A percentile compares a stretch with the other conserved stretches of the same genome.
These are phyloP conservation scores for Phyllotreta cruciferae DNA, from an alignment of 2,888 invertebrate genomes.

Conservation along the genomic window DNA sequence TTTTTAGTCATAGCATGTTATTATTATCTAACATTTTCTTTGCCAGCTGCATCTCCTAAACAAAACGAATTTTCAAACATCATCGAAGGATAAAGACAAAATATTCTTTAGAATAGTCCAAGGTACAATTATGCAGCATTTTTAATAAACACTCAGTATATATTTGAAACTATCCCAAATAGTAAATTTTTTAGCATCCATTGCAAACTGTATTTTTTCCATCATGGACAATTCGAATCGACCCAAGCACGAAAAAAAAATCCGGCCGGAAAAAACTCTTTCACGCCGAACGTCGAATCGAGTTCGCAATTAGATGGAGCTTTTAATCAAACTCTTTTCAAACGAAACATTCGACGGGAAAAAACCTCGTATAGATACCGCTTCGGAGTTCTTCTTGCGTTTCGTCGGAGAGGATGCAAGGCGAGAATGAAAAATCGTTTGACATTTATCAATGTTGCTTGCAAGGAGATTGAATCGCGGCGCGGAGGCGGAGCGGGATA, in stretches of 20 bases:
- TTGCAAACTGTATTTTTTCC: constrained; percentile 6
- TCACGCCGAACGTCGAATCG: constrained; percentile 18
- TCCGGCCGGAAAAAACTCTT: constrained; percentile 11
- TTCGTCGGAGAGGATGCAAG: constrained; percentile 56
- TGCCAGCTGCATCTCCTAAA: too few species aligned
- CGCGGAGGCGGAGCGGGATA: constrained; percentile 49
- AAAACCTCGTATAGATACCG: constrained; percentile 42
- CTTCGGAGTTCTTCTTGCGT: constrained; percentile 56
- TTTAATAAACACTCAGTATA: too few species aligned
- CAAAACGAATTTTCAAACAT: too few species aligned
- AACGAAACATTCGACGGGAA: constrained; percentile 42
- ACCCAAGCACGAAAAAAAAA: neutral
- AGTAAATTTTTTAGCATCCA: too few species aligned
- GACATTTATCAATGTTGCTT: constrained; percentile 63
- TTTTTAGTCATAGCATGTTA: too few species aligned
- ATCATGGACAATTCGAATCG: neutral
- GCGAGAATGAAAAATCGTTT: constrained; percentile 65
- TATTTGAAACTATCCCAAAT: too few species aligned
- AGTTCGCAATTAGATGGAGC: constrained; percentile 51
- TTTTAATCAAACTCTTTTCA: constrained; percentile 54
- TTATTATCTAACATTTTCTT: too few species aligned
- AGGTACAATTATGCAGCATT: too few species aligned
- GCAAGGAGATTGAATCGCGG: constrained; percentile 60
- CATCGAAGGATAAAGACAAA: too few species aligned
- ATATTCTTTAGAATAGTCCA: too few species aligned